A percentile compares a stretch with the other conserved stretches of the same genome.
Evolutionary conservation across 2,888 invertebrate genomes (phyloP).

Genomic region (Dicranocentrus wangi): DNA sequence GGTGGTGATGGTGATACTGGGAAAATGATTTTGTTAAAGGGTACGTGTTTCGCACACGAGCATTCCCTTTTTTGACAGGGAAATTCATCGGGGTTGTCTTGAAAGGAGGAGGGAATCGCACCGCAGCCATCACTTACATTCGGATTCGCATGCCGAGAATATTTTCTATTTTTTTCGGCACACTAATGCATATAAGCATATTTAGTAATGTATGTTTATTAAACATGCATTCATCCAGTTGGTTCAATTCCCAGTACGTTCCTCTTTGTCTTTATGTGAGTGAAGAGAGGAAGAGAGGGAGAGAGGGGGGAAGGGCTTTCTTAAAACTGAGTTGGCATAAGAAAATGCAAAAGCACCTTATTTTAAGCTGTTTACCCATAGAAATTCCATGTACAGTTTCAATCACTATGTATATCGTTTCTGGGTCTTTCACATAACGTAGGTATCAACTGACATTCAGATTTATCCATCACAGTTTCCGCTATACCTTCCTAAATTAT

Average conservation of each 20-base stretch:
- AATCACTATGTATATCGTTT: slow-evolving; percentile 35
- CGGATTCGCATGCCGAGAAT: no score
- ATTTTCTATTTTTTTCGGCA: no score
- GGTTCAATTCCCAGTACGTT: slow-evolving; percentile 47
- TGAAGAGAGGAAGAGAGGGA: slow-evolving; percentile 6
- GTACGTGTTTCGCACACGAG: neutral
- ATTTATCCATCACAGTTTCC: slow-evolving; percentile 61
- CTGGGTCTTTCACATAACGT: slow-evolving; percentile 2
- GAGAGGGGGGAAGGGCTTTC: slow-evolving; percentile 13
- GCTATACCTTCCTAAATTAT: slow-evolving; percentile 60
- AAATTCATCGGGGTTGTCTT: slow-evolving; percentile 42
- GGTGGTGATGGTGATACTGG: slow-evolving; percentile 23
- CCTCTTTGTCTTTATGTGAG: slow-evolving; percentile 3
- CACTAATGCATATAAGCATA: slow-evolving; percentile 10
- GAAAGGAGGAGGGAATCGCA: slow-evolving; percentile 38
- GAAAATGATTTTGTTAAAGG: slow-evolving; percentile 35
- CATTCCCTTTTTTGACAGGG: slow-evolving; percentile 31
- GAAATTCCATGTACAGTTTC: slow-evolving; percentile 48
- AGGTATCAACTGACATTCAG: slow-evolving; percentile 52
- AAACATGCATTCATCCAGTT: slow-evolving; percentile 40
- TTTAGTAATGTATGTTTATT: neutral
- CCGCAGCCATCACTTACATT: slow-evolving; percentile 40
- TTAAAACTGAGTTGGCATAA: slow-evolving; percentile 7
- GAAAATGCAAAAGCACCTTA: slow-evolving; percentile 44
- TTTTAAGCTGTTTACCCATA: slow-evolving; percentile 47